phyloP scores from a whole-genome alignment of 2,797 vertebrate species.

The Sternotherus odoratus region DNA sequence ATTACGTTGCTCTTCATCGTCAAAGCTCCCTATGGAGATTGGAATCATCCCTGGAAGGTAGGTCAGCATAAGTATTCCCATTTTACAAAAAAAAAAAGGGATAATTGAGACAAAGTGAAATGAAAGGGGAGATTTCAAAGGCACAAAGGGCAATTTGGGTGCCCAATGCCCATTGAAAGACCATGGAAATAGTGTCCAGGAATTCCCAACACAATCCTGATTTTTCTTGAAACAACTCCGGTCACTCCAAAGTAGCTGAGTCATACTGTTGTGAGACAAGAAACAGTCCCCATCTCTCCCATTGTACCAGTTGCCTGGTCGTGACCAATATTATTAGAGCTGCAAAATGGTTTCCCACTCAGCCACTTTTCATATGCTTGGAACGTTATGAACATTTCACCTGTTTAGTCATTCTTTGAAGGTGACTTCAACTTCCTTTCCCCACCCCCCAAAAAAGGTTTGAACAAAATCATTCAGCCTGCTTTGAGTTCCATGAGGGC shows the following conservation, averaged over 20 bases:
- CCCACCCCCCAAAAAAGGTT: not conserved
- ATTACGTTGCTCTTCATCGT: not conserved
- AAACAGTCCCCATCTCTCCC: fast-evolving
- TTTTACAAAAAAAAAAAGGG: not conserved
- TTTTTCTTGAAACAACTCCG: not conserved
- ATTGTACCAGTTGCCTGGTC: not conserved
- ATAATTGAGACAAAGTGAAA: not conserved
- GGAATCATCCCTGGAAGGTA: not conserved
- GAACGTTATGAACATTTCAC: not conserved
- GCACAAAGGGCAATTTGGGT: not conserved
- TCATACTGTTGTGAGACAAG: not conserved
- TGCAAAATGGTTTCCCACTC: not conserved
- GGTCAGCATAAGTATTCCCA: fast-evolving
- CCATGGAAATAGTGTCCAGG: not conserved
- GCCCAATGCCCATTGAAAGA: not conserved
- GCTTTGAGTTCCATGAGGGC: fast-evolving
- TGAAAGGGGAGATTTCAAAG: not conserved
- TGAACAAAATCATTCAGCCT: not conserved
- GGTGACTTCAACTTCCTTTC: not conserved
- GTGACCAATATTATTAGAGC: not conserved
- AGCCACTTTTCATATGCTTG: not conserved
- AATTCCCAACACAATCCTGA: not conserved
- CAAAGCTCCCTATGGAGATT: not conserved
- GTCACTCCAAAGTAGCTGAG: not conserved
- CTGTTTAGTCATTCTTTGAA: not conserved